Conservation (phyloP, 92 coral and sea anemone genomes). For the Diadumene lineata region DNA sequence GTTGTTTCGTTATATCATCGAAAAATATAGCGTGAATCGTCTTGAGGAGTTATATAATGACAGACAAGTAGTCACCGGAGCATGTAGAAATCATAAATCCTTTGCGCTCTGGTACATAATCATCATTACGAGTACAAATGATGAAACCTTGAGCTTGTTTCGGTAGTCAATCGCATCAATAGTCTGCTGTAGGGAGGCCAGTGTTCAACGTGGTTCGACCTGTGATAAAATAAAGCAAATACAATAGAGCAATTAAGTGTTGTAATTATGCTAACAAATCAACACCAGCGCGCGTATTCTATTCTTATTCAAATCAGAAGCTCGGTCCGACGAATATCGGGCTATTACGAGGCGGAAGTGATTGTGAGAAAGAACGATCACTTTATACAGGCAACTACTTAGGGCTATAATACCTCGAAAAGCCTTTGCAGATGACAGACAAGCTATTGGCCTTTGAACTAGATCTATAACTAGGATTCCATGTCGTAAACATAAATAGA, state of each 20-base stretch:
- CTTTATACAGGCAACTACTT: no score
- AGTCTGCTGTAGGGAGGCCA: neutral
- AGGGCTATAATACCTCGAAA: neutral
- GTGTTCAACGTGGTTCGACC: neutral
- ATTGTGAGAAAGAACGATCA: neutral
- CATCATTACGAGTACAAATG: no score
- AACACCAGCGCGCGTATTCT: neutral
- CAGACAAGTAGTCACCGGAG: no score
- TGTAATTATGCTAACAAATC: neutral
- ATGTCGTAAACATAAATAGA: slow-evolving; percentile 17
- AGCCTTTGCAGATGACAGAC: neutral
- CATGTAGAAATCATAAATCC: no score
- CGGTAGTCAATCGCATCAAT: neutral
- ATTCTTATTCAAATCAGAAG: slow-evolving; percentile 28
- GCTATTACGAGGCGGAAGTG: neutral
- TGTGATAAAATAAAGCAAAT: no score
- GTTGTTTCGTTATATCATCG: neutral
- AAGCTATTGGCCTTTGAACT: slow-evolving; percentile 35
- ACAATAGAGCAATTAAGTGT: neutral
- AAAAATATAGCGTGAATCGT: neutral
- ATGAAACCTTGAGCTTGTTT: no score
- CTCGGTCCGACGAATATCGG: neutral
- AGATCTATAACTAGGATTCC: slow-evolving; percentile 12
- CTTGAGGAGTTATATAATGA: neutral
- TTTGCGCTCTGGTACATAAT: no score